Evolutionary conservation across 2,113 vertebrate species (phyloP).

Genomic region (Physeter macrocephalus): DNA sequence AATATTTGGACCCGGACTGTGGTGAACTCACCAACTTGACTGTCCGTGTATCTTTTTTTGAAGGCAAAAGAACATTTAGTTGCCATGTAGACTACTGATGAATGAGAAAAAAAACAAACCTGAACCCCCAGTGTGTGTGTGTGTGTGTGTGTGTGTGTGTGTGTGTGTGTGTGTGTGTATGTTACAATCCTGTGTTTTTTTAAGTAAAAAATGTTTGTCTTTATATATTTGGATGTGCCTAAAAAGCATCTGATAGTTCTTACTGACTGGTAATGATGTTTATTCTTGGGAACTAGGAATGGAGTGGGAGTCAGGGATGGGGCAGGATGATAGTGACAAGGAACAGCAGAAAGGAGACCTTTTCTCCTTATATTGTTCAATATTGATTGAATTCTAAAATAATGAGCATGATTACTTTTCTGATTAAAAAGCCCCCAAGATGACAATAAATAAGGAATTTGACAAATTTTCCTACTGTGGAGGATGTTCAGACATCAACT

Average conservation of each 20-base stretch:
- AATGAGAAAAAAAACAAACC: neutral
- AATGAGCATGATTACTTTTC: neutral
- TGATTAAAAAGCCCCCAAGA: neutral
- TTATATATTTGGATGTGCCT: neutral
- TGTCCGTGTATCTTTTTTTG: neutral
- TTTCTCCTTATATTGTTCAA: neutral
- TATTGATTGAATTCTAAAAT: slow-evolving; percentile 20
- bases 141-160: neutral
- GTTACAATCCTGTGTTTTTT: neutral
- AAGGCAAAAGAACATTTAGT: neutral
- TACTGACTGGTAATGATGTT: neutral
- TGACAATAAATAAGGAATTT: slow-evolving; percentile 4
- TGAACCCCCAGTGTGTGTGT: neutral
- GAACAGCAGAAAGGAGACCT: neutral
- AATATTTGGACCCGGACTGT: neutral
- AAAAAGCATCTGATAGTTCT: neutral
- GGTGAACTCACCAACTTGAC: neutral
- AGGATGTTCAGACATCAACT: neutral
- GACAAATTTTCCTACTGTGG: neutral
- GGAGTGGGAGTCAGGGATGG: neutral
- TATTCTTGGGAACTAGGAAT: neutral
- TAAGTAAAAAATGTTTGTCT: neutral
- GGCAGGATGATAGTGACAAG: neutral
- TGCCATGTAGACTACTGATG: neutral
- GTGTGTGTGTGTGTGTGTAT: neutral